Evolutionary conservation across 2,113 vertebrate genomes (phyloP).

Genomic region (Ammospiza nelsoni): DNA sequence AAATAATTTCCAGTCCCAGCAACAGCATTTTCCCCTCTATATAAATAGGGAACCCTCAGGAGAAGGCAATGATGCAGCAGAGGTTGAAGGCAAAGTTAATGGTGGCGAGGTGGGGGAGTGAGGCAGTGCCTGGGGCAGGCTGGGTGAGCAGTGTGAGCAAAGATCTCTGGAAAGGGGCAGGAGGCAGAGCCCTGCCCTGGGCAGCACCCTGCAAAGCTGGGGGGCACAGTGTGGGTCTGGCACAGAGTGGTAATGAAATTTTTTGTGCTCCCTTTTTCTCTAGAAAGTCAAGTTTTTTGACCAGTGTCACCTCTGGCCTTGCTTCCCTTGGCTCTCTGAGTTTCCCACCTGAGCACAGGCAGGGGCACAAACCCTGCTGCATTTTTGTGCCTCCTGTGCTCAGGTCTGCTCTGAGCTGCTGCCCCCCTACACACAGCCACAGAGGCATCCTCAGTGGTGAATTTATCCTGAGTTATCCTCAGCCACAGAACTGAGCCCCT

Average conservation of each 20-base stretch:
- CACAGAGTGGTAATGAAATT: accelerated
- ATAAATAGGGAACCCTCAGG: conserved; percentile 76
- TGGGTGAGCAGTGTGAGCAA: neutral
- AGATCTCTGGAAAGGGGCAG: neutral
- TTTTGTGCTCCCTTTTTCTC: neutral
- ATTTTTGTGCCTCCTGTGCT: neutral
- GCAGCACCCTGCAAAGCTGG: neutral
- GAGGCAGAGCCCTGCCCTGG: neutral
- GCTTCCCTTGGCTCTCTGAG: too few relatives aligned
- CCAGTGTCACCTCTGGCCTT: neutral
- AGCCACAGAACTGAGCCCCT: neutral
- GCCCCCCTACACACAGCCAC: neutral
- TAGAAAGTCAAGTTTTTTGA: neutral
- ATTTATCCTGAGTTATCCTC: neutral
- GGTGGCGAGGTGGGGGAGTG: neutral
- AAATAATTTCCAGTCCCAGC: conserved; percentile 76
- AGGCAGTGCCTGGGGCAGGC: conserved; percentile 9
- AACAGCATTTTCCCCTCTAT: conserved; percentile 69
- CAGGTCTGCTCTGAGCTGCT: neutral
- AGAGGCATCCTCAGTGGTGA: neutral
- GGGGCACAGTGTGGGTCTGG: accelerated
- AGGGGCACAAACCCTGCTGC: accelerated
- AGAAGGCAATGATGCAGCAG: conserved; percentile 59
- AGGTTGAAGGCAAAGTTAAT: conserved; percentile 38
- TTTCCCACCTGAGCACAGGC: neutral